Conservation (phyloP, 2,888 invertebrate genomes). For the Amitus sp. region DNA sequence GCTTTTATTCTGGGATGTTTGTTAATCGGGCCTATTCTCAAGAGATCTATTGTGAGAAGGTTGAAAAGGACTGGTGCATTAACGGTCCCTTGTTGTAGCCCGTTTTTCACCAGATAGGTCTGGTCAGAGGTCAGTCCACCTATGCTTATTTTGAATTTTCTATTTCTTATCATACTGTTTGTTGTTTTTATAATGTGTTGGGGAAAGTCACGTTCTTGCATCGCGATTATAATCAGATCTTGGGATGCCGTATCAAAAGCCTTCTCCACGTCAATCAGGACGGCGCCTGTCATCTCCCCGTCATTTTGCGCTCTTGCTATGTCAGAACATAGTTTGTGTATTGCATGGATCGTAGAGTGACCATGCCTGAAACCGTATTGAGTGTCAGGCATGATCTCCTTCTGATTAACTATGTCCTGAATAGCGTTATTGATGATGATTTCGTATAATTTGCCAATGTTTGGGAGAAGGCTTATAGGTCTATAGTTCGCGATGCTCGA, state of each 20-base stretch:
- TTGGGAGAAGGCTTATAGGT: constrained; percentile 33
- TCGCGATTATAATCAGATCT: constrained; percentile 36
- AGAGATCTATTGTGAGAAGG: constrained; percentile 5
- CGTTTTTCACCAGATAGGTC: not conserved
- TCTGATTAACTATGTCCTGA: constrained; percentile 2
- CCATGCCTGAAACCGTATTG: constrained; percentile 45
- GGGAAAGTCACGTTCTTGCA: constrained; percentile 31
- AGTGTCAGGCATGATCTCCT: constrained; percentile 35
- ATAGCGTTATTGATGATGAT: constrained; percentile 32
- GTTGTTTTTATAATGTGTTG: constrained; percentile 34
- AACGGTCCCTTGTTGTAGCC: constrained; percentile 12
- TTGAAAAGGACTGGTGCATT: constrained; percentile 16
- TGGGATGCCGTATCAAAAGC: constrained; percentile 20
- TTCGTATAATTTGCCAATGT: constrained; percentile 47
- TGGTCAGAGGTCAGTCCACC: not conserved
- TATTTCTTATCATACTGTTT: constrained; percentile 24
- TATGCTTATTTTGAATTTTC: constrained; percentile 10
- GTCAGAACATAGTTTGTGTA: constrained; percentile 24
- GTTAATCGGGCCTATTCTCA: not conserved
- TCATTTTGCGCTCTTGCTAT: constrained; percentile 14
- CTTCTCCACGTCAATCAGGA: constrained; percentile 18
- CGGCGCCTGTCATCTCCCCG: constrained; percentile 24
- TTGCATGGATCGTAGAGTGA: constrained; percentile 40
- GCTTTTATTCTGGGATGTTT: not conserved
- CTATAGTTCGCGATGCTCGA: not conserved